phyloP scores from a whole-genome alignment of 2,888 invertebrate species.

The Epirrhoe tristata region DNA sequence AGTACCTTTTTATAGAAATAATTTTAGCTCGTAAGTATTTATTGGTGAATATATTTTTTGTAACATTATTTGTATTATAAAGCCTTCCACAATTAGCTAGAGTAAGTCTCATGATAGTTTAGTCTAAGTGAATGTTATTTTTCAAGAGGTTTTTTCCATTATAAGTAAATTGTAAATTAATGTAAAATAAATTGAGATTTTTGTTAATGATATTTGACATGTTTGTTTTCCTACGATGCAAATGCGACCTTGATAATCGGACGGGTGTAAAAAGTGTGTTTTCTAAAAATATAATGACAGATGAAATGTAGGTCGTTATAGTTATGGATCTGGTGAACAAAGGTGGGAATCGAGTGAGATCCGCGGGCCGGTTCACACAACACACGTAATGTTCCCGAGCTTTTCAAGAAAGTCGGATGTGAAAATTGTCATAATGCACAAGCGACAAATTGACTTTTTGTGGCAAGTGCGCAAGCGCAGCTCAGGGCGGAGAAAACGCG shows the following conservation, averaged over 20 bases:
- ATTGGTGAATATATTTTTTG: slow-evolving; percentile 67
- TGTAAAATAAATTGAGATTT: slow-evolving; percentile 85
- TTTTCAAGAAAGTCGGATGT: slow-evolving; percentile 83
- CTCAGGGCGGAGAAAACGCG: slow-evolving; percentile 64
- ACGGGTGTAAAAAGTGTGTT: slow-evolving; percentile 34
- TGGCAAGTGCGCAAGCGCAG: slow-evolving; percentile 49
- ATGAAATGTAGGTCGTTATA: slow-evolving; percentile 55
- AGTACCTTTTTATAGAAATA: slow-evolving; percentile 79
- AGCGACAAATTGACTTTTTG: slow-evolving; percentile 72
- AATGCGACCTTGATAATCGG: slow-evolving; percentile 20
- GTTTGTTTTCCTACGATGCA: slow-evolving; percentile 42
- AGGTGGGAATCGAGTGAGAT: slow-evolving; percentile 74
- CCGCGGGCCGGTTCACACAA: slow-evolving; percentile 58
- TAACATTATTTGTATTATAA: slow-evolving; percentile 69
- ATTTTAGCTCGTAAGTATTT: slow-evolving; percentile 78
- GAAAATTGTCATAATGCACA: slow-evolving; percentile 79
- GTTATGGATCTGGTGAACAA: slow-evolving; percentile 70
- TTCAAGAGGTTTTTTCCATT: slow-evolving; percentile 71
- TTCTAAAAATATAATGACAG: slow-evolving; percentile 51
- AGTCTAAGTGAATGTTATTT: slow-evolving; percentile 76
- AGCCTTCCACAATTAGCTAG: slow-evolving; percentile 58
- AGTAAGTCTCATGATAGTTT: slow-evolving; percentile 57
- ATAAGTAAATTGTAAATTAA: slow-evolving; percentile 81
- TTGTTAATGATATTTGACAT: slow-evolving; percentile 70
- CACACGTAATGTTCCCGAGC: slow-evolving; percentile 59